phyloP scores from a whole-genome alignment of 2,113 vertebrate genomes.

The Cyanistes caeruleus region DNA sequence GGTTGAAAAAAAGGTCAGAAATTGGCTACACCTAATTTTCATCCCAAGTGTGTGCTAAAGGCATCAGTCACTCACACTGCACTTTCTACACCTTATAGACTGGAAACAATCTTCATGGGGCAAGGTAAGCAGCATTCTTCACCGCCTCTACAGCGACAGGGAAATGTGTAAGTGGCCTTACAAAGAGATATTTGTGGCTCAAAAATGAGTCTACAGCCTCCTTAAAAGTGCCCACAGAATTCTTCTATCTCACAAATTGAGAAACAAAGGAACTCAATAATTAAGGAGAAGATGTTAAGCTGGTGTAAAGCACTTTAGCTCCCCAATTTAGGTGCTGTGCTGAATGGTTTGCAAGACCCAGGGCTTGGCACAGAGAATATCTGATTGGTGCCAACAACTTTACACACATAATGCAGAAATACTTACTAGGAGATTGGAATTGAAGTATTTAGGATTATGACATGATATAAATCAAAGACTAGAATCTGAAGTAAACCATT shows the following conservation, averaged over 20 bases:
- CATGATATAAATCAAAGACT: background rate
- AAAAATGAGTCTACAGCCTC: background rate
- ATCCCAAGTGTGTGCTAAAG: background rate
- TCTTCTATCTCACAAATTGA: background rate
- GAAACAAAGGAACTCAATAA: background rate
- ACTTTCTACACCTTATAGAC: background rate
- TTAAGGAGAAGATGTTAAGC: background rate
- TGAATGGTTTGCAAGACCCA: background rate
- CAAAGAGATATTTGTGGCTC: background rate
- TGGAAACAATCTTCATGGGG: background rate
- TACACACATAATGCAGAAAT: background rate
- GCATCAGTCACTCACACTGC: background rate
- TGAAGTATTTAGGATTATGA: background rate
- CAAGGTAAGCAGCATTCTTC: background rate
- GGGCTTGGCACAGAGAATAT: background rate
- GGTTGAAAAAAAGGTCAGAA: background rate
- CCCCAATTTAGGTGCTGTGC: background rate
- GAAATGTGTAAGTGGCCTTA: rapidly evolving
- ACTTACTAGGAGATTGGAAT: background rate
- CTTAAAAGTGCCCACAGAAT: background rate
- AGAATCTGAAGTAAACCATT: background rate
- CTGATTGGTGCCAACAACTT: background rate
- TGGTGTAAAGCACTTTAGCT: background rate
- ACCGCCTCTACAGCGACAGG: too few species aligned
- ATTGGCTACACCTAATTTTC: background rate